Evolutionary conservation across 1,140 invertebrate genomes (phyloP).

Genomic region (Marisa cornuarietis): DNA sequence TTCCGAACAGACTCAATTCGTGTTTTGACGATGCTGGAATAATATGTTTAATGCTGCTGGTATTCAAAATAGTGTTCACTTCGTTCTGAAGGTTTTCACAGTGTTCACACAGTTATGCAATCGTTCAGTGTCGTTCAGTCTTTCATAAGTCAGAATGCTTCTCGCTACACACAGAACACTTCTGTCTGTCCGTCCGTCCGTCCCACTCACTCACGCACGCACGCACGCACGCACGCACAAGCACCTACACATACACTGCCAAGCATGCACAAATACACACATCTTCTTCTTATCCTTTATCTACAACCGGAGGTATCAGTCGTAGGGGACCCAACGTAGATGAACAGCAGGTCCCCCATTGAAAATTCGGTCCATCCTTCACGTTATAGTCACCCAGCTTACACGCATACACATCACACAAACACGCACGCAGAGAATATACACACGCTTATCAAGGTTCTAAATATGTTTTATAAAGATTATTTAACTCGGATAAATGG

Average conservation of each 20-base stretch:
- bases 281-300: not conserved
- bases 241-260: not conserved
- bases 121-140: no score
- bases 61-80: not conserved
- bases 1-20: not conserved
- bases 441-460: not conserved
- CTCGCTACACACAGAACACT: no score
- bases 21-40: not conserved
- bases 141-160: no score
- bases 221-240: not conserved
- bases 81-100: not conserved
- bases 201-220: not conserved
- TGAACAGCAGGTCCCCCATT: not conserved
- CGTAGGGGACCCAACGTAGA: not conserved
- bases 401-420: slow-evolving; percentile 1
- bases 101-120: not conserved
- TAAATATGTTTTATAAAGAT: no score
- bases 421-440: not conserved
- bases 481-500: no score
- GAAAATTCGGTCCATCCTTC: not conserved
- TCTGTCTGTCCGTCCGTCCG: not conserved
- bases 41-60: not conserved
- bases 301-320: not conserved
- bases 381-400: slow-evolving; percentile 10
- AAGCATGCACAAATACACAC: not conserved